phyloP scores from a whole-genome alignment of 2,888 invertebrate species.

The Eudasyphora cyanicolor region DNA sequence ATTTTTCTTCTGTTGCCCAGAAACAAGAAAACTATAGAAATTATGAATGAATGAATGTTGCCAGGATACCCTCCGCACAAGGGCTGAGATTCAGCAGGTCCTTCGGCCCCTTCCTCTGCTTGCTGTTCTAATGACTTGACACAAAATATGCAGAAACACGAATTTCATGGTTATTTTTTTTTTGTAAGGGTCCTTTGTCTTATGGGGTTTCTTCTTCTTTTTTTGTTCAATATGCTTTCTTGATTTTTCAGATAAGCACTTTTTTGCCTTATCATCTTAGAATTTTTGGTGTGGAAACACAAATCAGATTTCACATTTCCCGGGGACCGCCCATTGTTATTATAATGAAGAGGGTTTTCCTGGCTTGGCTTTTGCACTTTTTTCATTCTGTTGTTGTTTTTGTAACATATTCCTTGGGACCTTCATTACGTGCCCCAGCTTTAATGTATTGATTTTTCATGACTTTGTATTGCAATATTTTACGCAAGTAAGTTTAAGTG shows the following conservation, averaged over 20 bases:
- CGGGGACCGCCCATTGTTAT: not conserved
- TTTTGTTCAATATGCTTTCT: conserved; percentile 3
- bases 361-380: conserved; percentile 23
- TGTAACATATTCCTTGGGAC: not conserved
- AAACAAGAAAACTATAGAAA: conserved; percentile 8
- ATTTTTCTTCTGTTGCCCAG: not conserved
- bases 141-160: conserved; percentile 56
- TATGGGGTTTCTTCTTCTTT: not conserved
- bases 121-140: conserved; percentile 53
- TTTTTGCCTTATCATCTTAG: conserved; percentile 48
- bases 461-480: conserved; percentile 44
- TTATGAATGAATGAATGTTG: too few species aligned
- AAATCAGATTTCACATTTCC: not conserved
- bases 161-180: conserved; percentile 31
- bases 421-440: not conserved
- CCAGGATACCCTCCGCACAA: too few species aligned
- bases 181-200: not conserved
- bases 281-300: not conserved
- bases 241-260: conserved; percentile 27
- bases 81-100: conserved; percentile 15
- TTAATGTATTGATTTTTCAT: conserved; percentile 53
- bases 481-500: conserved; percentile 24
- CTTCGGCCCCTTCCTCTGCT: not conserved
- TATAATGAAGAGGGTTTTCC: conserved; percentile 51
- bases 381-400: not conserved